A percentile compares a stretch with the other conserved stretches of the same genome.
Conservation (phyloP, 2,113 vertebrate genomes). For the Protobothrops flavoviridis region DNA sequence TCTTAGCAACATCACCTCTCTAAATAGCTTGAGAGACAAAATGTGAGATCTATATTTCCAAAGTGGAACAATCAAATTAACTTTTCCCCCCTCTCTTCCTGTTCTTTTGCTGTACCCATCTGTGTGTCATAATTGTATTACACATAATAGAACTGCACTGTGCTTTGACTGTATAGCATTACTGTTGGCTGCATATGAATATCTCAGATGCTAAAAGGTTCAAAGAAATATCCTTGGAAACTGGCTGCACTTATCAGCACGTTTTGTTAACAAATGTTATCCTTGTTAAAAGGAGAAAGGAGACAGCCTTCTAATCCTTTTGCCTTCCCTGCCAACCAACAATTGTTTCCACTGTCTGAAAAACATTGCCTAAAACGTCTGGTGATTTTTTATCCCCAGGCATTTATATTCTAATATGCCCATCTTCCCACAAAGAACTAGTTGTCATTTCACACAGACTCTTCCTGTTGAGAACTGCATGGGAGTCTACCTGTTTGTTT, state of each 20-base stretch:
- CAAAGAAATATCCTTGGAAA: conserved; percentile 45
- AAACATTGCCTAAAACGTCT: not conserved
- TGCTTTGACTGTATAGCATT: conserved; percentile 38
- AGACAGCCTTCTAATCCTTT: conserved; percentile 30
- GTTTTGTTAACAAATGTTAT: conserved; percentile 41
- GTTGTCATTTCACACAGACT: conserved; percentile 15
- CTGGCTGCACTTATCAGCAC: not conserved
- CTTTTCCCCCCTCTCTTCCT: not conserved
- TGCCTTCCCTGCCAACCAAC: conserved; percentile 15
- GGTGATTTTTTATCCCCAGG: conserved; percentile 6
- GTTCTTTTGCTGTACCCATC: conserved; percentile 26
- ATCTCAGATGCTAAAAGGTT: conserved; percentile 24
- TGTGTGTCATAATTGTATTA: conserved; percentile 35
- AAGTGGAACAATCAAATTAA: conserved; percentile 19
- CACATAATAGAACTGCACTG: conserved; percentile 11
- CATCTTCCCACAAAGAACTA: not conserved
- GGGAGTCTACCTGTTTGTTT: not conserved
- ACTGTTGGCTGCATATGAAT: conserved; percentile 36
- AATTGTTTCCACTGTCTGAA: conserved; percentile 31
- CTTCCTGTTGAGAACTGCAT: not conserved
- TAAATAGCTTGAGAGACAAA: conserved; percentile 25
- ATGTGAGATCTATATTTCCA: conserved; percentile 19
- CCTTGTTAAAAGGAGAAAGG: conserved; percentile 42
- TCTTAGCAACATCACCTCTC: conserved; percentile 6
- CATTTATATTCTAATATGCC: conserved; percentile 20